phyloP scores from a whole-genome alignment of 2,113 vertebrate genomes.

The Pampusana beccarii region DNA sequence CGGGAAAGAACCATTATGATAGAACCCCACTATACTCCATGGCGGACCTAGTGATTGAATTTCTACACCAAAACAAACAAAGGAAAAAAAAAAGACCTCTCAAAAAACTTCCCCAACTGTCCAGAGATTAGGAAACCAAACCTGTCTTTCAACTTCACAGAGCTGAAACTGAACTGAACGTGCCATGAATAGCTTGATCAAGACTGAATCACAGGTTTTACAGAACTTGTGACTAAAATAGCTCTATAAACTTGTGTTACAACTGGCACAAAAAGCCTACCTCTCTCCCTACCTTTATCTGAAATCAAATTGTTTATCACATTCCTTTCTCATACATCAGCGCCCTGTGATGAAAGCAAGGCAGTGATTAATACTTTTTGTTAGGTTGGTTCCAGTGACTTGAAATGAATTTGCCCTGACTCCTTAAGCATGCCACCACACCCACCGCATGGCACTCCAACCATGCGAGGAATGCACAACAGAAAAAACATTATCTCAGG shows the following conservation, averaged over 20 bases:
- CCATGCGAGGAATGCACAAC: conserved; percentile 56
- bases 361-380: conserved; percentile 62
- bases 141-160: conserved; percentile 41
- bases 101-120: background rate
- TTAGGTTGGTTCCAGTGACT: conserved; percentile 59
- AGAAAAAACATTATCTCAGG: conserved; percentile 42
- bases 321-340: conserved; percentile 57
- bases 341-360: conserved; percentile 41
- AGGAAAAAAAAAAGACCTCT: background rate
- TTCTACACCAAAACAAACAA: conserved; percentile 19
- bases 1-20: background rate
- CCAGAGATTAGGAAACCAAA: conserved; percentile 33
- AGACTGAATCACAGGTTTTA: conserved; percentile 62
- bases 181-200: conserved; percentile 25
- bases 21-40: background rate
- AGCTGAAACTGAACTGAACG: conserved; percentile 27
- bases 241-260: background rate
- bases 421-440: conserved; percentile 58
- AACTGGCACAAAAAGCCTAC: background rate
- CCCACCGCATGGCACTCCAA: conserved; percentile 60
- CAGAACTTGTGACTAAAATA: conserved; percentile 60
- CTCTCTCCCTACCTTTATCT: conserved; percentile 48
- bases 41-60: background rate
- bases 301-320: conserved; percentile 48
- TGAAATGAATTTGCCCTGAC: conserved; percentile 51